Percentiles rank a stretch among this genome's conserved stretches.
These are phyloP conservation scores for Myiopsitta monachus DNA, from an alignment of 2,113 vertebrate genomes.

Conservation along the genomic window DNA sequence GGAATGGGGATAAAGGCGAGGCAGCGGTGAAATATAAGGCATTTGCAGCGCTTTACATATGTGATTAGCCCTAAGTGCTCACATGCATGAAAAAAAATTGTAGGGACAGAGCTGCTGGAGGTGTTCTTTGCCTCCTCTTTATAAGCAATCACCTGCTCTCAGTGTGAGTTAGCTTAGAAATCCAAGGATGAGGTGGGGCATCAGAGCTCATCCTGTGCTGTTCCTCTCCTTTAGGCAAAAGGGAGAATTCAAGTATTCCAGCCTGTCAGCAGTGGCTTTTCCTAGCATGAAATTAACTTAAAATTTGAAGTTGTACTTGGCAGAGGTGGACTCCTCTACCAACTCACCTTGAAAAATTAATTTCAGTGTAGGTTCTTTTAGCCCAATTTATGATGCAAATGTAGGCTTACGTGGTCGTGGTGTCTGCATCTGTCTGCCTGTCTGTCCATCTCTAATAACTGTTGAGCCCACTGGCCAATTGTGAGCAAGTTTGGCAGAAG, in stretches of 20 bases:
- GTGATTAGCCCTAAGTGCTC: not conserved
- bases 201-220: not conserved
- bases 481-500: not conserved
- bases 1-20: not conserved
- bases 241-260: conserved; percentile 10
- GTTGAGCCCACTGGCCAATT: not conserved
- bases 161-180: not conserved
- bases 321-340: not conserved
- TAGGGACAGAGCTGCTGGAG: not conserved
- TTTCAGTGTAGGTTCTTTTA: not conserved
- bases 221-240: not conserved
- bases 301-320: conserved; percentile 18
- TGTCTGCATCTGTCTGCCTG: not conserved
- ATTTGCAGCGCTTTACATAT: not conserved
- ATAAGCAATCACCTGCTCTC: not conserved
- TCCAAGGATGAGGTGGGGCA: not conserved
- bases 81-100: not conserved
- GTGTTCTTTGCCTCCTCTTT: not conserved
- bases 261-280: not conserved
- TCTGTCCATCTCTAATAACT: conserved; percentile 6
- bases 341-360: not conserved
- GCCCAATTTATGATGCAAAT: not conserved
- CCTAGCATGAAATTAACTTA: conserved; percentile 34
- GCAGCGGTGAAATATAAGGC: not conserved
- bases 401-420: not conserved